Evolutionary conservation across 2,797 vertebrate species (phyloP).

Genomic region (Enoplosus armatus): DNA sequence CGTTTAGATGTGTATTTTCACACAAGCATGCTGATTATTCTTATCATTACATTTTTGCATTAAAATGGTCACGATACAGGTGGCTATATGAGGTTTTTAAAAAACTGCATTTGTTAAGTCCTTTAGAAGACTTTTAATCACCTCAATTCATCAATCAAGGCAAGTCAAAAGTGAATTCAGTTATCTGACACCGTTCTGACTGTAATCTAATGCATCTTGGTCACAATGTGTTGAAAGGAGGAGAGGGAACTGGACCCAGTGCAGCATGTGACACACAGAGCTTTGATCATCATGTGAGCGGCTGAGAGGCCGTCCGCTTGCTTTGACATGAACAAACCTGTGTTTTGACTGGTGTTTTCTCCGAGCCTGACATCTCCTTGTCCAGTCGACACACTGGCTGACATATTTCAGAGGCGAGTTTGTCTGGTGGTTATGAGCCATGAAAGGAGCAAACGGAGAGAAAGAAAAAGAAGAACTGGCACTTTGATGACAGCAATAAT

Average conservation of each 20-base stretch:
- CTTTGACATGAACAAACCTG: slow-evolving; percentile 45
- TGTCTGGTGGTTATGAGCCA: slow-evolving; percentile 25
- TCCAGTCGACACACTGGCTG: background rate
- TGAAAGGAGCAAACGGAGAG: background rate
- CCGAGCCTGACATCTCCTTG: slow-evolving; percentile 17
- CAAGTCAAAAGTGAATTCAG: background rate
- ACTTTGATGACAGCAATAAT: slow-evolving; percentile 19
- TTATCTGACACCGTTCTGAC: slow-evolving; percentile 19
- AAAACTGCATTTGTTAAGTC: background rate
- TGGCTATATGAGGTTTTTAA: background rate
- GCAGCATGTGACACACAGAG: slow-evolving; percentile 15
- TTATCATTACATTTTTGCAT: background rate
- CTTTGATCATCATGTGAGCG: slow-evolving; percentile 36
- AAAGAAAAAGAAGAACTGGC: background rate
- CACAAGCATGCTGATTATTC: background rate
- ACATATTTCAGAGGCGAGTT: background rate
- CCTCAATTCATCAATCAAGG: background rate
- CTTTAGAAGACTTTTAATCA: background rate
- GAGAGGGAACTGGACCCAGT: slow-evolving; percentile 18
- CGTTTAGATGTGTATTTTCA: slow-evolving; percentile 6
- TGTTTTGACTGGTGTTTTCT: slow-evolving; percentile 29
- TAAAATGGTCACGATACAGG: background rate
- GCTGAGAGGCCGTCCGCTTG: slow-evolving; percentile 17
- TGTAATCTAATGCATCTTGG: slow-evolving; percentile 23
- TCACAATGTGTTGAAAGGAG: slow-evolving; percentile 27